Base-by-base conservation (phyloP, 2,797 vertebrate genomes). In the Poecilia picta region DNA sequence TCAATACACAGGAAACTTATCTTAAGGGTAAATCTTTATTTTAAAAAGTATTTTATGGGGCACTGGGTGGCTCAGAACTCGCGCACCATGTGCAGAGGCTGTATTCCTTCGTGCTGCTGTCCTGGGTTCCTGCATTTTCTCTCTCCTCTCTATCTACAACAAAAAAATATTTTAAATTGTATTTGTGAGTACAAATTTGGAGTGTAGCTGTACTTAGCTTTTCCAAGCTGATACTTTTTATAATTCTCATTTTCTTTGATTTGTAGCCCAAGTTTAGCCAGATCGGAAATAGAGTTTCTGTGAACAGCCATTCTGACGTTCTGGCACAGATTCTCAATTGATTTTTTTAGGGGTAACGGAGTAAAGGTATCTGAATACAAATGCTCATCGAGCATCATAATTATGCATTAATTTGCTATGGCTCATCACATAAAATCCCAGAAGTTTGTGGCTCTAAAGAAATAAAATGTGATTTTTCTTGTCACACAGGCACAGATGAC, bases 21-120 rank as follows among this genome's bases (percentile, higher is more conserved):
- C 80, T 75, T 86, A 90, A 92, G 93, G 89, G 92, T 91, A 90
- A 90, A 89, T 74, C 18, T 83, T 76, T 88, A 78, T 76, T 12
- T 47, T 81, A 49, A 79, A 31, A 73, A 78, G 81, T 49, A 77
- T 31, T 57, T 59, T 28, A 59, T 59, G n/a, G 51, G 51, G 51
- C 51, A 25, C 1, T 53, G 8, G 51, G 51, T 53, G 51, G 23
- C 23, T 53, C 51, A 25, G 8, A 53, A 53, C 51, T 10, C 51
- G 8, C 23, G 8, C 51, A 53, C 51, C 51, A 53, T 25, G 51
- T 4, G 51, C 51, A 53, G 23, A 53, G 51, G 8, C 51, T 53
- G 8, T 53, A 53, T 25, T 53, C 20, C 20, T 51, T 51, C 18
- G 3, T 23, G 18, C 2, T 51, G 49, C 49, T 23, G 8, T 51